These are phyloP conservation scores for Phrynosoma blainvillii DNA, from an alignment of 2,113 vertebrate species.

Conservation along the genomic window DNA sequence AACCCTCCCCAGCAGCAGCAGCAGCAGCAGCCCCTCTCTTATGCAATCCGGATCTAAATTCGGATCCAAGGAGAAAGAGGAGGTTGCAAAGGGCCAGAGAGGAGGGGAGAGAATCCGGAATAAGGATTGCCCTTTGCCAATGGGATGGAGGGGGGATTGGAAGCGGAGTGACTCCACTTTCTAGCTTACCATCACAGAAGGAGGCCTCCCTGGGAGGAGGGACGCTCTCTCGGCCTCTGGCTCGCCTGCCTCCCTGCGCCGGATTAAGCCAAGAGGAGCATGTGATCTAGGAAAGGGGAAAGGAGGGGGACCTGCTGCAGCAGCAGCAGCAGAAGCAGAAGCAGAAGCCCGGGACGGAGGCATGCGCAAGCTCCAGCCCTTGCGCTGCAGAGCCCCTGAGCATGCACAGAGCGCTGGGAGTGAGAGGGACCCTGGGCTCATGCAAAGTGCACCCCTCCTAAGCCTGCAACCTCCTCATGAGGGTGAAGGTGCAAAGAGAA, in stretches of 20 bases:
- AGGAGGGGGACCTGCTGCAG: too few relatives aligned
- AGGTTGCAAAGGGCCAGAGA: neutral
- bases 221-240: constrained; percentile 8
- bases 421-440: too few relatives aligned
- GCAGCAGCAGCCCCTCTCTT: too few relatives aligned
- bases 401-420: too few relatives aligned
- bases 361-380: neutral
- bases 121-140: too few relatives aligned
- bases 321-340: too few relatives aligned
- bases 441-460: too few relatives aligned
- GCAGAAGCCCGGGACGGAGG: neutral
- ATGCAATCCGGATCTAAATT: neutral
- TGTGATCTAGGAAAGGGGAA: too few relatives aligned
- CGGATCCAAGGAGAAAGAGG: neutral
- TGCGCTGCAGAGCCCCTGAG: neutral
- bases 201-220: neutral
- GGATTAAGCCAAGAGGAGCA: constrained; percentile 3
- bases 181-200: constrained; percentile 20
- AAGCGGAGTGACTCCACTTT: neutral
- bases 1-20: too few relatives aligned
- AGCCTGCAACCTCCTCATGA: too few relatives aligned
- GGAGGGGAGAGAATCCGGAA: neutral
- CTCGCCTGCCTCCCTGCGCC: constrained; percentile 27
- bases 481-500: too few relatives aligned
- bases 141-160: too few relatives aligned